Evolutionary conservation across 2,113 vertebrate genomes (phyloP).

Genomic region (Aix galericulata): DNA sequence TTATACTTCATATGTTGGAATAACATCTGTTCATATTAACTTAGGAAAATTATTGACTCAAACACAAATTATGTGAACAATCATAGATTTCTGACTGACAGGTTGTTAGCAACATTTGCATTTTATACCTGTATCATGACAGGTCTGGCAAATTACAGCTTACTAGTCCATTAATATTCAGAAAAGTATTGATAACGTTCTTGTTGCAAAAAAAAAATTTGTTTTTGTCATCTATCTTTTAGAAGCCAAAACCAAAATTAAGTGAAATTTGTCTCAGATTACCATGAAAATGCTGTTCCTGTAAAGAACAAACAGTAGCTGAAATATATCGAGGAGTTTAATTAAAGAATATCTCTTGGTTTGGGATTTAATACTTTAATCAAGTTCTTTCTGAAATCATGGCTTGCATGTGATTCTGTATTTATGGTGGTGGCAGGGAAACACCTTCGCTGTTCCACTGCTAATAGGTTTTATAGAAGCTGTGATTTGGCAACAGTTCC

Average conservation of each 20-base stretch:
- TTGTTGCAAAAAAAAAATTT: not conserved
- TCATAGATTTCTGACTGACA: not conserved
- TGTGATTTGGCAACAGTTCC: not conserved
- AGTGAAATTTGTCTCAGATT: not conserved
- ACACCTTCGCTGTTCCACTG: not conserved
- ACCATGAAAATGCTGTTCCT: not conserved
- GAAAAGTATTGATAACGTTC: not conserved
- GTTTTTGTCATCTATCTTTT: not conserved
- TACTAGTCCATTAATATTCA: not conserved
- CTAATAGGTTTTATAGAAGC: not conserved
- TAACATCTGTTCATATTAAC: not conserved
- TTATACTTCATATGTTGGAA: not conserved
- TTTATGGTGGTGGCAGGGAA: not conserved
- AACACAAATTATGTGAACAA: not conserved
- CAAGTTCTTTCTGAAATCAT: not conserved
- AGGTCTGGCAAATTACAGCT: not conserved
- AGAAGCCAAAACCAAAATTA: constrained; percentile 24
- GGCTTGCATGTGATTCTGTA: not conserved
- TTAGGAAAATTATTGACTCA: not conserved
- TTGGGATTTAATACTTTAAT: not conserved
- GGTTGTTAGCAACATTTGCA: not conserved
- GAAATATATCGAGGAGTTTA: not conserved
- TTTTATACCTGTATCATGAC: not conserved
- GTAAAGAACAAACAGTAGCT: constrained; percentile 13
- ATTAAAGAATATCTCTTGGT: not conserved